These are phyloP conservation scores for Caenorhabditis sp. DNA, from an alignment of 2,888 invertebrate species.

Conservation along the genomic window DNA sequence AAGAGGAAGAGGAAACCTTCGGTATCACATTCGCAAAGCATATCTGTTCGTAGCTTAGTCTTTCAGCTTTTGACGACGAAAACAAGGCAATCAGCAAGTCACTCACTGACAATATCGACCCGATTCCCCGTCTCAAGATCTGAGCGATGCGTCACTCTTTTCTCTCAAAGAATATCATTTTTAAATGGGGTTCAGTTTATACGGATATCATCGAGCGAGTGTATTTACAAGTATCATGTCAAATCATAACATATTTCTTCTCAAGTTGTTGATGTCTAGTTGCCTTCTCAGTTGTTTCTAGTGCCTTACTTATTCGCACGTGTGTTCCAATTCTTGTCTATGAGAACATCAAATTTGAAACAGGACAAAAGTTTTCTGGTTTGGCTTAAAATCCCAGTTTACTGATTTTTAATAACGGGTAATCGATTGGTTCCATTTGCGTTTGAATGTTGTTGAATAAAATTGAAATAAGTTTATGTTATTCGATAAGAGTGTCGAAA, in stretches of 20 bases:
- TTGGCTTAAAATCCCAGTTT: conserved; percentile 6
- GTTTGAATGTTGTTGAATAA: conserved; percentile 25
- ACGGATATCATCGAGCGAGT: conserved; percentile 27
- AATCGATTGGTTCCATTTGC: conserved; percentile 22
- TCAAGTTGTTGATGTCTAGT: conserved; percentile 27
- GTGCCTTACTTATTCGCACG: conserved; percentile 24
- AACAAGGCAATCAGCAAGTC: neutral
- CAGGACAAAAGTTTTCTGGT: conserved; percentile 11
- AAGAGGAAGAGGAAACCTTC: conserved; percentile 32
- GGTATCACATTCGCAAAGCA: neutral
- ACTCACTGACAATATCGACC: neutral
- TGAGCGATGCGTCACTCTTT: neutral
- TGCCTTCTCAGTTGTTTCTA: neutral
- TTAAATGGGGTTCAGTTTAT: conserved; percentile 13
- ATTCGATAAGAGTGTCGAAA: neutral
- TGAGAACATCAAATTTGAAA: conserved; percentile 1
- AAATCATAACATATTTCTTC: conserved; percentile 13
- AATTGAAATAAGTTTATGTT: too few species aligned
- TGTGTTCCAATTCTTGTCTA: conserved; percentile 31
- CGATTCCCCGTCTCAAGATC: conserved; percentile 6
- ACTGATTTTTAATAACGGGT: conserved; percentile 28
- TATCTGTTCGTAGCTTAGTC: neutral
- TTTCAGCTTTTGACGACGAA: conserved; percentile 2
- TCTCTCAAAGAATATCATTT: conserved; percentile 20
- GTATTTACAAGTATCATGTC: conserved; percentile 23